A percentile compares a stretch with the other conserved stretches of the same genome.
Evolutionary conservation across 2,888 invertebrate species (phyloP).

Genomic region (Hoplodrina blanda): DNA sequence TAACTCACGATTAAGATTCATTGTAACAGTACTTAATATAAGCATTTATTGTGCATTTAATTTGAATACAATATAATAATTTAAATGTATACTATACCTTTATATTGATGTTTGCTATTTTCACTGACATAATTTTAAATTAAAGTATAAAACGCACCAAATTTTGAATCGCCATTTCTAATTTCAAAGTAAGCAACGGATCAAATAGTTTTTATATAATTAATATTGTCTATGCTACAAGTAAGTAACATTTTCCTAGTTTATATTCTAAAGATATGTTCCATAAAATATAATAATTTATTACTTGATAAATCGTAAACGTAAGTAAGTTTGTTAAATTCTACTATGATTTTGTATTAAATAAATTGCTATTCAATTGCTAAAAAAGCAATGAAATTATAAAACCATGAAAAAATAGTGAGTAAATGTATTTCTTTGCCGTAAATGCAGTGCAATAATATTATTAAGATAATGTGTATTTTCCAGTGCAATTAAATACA

Average conservation of each 20-base stretch:
- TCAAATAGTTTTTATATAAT: neutral
- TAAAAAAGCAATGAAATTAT: neutral
- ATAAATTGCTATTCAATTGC: constrained; percentile 5
- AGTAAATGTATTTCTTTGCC: neutral
- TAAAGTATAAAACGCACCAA: neutral
- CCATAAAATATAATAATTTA: constrained; percentile 10
- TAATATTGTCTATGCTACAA: constrained; percentile 45
- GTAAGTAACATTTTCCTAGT: constrained; percentile 34
- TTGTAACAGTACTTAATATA: constrained; percentile 1
- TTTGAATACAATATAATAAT: neutral
- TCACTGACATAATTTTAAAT: neutral
- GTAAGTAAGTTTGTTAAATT: constrained; percentile 5
- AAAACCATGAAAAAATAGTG: constrained; percentile 2
- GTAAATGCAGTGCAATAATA: constrained; percentile 27
- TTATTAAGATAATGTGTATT: constrained; percentile 12
- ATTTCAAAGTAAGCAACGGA: constrained; percentile 3
- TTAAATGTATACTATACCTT: too few species aligned
- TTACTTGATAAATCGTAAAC: neutral
- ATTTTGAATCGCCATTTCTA: neutral
- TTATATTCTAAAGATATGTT: constrained; percentile 7
- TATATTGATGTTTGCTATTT: too few species aligned
- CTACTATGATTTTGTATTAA: constrained; percentile 8
- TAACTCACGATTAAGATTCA: constrained; percentile 1
- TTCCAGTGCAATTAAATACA: constrained; percentile 13
- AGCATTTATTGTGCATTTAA: constrained; percentile 15